Percentiles rank a stretch among this genome's conserved stretches.
phyloP scores from a whole-genome alignment of 53 echinoderm and acorn worm species.

The Crossaster papposus region DNA sequence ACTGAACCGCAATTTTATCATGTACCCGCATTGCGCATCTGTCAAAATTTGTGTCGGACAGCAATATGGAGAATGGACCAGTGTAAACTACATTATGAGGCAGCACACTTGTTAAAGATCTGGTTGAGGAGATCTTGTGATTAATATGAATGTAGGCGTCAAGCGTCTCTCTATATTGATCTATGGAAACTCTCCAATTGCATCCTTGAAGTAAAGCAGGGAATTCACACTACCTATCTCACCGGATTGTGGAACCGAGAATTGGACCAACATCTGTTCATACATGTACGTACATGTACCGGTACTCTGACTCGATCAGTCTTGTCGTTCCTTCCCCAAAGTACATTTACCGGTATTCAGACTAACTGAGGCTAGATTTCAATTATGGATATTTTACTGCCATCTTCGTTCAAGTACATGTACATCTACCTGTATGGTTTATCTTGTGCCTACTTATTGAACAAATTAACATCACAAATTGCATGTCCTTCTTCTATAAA shows the following conservation, averaged over 20 bases:
- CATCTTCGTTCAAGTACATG: background rate
- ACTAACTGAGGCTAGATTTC: background rate
- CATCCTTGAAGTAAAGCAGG: background rate
- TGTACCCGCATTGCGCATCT: background rate
- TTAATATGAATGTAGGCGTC: background rate
- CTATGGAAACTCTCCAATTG: background rate
- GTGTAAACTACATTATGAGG: background rate
- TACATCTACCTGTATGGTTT: background rate
- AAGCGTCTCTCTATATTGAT: background rate
- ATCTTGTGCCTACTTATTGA: background rate
- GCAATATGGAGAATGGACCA: background rate
- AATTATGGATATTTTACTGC: background rate
- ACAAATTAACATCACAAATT: background rate
- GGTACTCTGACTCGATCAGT: no score
- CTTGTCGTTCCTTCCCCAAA: no score
- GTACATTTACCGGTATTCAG: no score
- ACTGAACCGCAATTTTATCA: background rate
- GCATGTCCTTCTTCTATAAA: background rate
- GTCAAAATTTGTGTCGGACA: background rate
- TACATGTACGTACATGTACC: background rate
- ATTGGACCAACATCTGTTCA: background rate
- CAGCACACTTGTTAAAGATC: background rate
- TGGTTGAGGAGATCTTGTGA: background rate
- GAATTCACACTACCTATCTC: background rate
- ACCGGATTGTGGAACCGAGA: background rate